Evolutionary conservation across 1,140 invertebrate genomes (phyloP), one percentile per base, ranked within the genome.

Genomic region (Saccostrea cuccullata): DNA sequence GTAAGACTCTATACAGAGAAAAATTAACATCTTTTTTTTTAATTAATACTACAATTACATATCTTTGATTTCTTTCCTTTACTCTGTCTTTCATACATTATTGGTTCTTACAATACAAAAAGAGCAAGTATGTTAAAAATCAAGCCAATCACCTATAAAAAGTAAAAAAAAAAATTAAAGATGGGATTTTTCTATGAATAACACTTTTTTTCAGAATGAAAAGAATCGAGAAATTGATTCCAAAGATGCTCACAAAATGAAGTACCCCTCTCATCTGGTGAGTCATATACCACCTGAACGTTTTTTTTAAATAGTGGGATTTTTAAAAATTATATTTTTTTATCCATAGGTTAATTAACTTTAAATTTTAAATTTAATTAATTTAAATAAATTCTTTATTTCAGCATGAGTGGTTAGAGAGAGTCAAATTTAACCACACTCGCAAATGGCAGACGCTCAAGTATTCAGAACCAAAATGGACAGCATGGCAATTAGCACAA

Each of bases 211-310:
- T 26, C 26, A 77, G 70, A 77, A 77, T 15, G 26, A 4, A 77
- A 77, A 36, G 70, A 77, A 77, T 77, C 70, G 70, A 77, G 70
- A 77, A 77, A 77, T 77, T 77, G 70, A 77, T 12, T 77, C 70
- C 70, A 77, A 77, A 30, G 26, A 77, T 77, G 70, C 30, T 26
- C 70, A 77, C 70, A 77, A 23, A 30, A 73, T 73, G 67, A 73
- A 73, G 67, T 73, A 73, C 67, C 67, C 67, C 9, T 73, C 67
- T 26, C 23, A 73, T 23, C 67, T 73, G 67, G 67, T 73, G 23
- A 73, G 67, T 12, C 20, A 60, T 4, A 60, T 4, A 60, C 58
- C 47, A 47, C 5, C 47, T 47, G 47, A 47, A 47, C 1, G 47
- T 9, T 47, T 47, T 47, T 36, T 3, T 47, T 6, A 47, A 6